Evolutionary conservation across 2,888 invertebrate species (phyloP).

Genomic region (Endomychus coccineus): DNA sequence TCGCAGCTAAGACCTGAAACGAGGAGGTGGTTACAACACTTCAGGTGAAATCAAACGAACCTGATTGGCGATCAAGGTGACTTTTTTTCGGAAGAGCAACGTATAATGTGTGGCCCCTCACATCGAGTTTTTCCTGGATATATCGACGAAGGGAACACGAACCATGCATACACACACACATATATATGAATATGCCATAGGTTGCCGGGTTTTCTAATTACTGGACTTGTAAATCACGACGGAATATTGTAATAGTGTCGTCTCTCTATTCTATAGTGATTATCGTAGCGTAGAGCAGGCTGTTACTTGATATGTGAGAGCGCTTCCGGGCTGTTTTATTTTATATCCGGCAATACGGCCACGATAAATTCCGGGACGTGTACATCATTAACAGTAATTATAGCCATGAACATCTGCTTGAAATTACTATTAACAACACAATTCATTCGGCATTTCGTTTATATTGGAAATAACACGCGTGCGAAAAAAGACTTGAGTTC

Average conservation of each 20-base stretch:
- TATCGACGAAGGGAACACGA: no score
- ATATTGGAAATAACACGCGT: no score
- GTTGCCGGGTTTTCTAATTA: slow-evolving; percentile 17
- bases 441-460: slow-evolving; percentile 6
- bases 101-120: no score
- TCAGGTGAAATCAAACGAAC: no score
- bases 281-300: slow-evolving; percentile 12
- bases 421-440: slow-evolving; percentile 12
- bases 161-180: no score
- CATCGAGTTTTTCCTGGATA: no score
- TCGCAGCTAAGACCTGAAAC: no score
- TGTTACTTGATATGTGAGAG: slow-evolving; percentile 17
- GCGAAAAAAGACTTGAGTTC: no score
- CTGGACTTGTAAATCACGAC: slow-evolving; percentile 14
- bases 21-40: no score
- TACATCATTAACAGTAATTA: slow-evolving; percentile 37
- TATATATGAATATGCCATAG: no score
- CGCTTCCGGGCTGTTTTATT: slow-evolving; percentile 28
- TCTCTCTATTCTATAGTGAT: slow-evolving; percentile 14
- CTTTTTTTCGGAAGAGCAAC: no score
- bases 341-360: slow-evolving; percentile 23
- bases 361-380: slow-evolving; percentile 31
- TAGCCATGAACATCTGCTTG: slow-evolving; percentile 14
- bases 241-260: slow-evolving; percentile 15
- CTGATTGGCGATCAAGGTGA: no score